Percentiles rank a stretch among this genome's conserved stretches.
Evolutionary conservation across 1,140 invertebrate genomes (phyloP).

Genomic region (Gonatopus flavifemur): DNA sequence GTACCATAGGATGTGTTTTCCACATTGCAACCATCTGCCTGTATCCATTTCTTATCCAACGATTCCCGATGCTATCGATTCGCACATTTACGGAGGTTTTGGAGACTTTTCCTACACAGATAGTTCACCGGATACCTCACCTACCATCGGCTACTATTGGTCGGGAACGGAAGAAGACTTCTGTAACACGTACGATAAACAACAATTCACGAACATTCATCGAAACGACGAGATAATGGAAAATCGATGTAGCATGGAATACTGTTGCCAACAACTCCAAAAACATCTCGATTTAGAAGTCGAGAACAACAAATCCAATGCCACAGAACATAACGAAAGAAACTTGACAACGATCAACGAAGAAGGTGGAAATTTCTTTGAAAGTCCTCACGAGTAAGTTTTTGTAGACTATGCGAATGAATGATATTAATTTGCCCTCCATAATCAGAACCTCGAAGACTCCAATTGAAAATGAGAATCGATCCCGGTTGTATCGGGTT

Average conservation of each 20-base stretch:
- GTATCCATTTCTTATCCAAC: slow-evolving; percentile 26
- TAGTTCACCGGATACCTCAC: slow-evolving; percentile 40
- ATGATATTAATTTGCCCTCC: too few species aligned
- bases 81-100: slow-evolving; percentile 36
- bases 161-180: slow-evolving; percentile 25
- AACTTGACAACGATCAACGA: slow-evolving; percentile 39
- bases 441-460: not conserved
- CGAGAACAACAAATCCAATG: slow-evolving; percentile 15
- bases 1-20: slow-evolving; percentile 37
- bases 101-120: slow-evolving; percentile 38
- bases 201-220: slow-evolving; percentile 29
- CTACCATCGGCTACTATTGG: slow-evolving; percentile 31
- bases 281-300: slow-evolving; percentile 23
- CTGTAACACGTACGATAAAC: slow-evolving; percentile 29
- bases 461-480: not conserved
- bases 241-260: slow-evolving; percentile 31
- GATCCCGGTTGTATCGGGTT: too few species aligned
- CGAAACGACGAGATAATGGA: slow-evolving; percentile 25
- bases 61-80: slow-evolving; percentile 30
- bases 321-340: slow-evolving; percentile 14
- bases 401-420: too few species aligned
- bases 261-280: slow-evolving; percentile 32
- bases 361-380: slow-evolving; percentile 25
- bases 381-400: slow-evolving; percentile 30
- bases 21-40: slow-evolving; percentile 21